Evolutionary conservation across 2,888 invertebrate genomes (phyloP), one percentile per base, ranked within the genome.

Genomic region (Cosmia pyralina): DNA sequence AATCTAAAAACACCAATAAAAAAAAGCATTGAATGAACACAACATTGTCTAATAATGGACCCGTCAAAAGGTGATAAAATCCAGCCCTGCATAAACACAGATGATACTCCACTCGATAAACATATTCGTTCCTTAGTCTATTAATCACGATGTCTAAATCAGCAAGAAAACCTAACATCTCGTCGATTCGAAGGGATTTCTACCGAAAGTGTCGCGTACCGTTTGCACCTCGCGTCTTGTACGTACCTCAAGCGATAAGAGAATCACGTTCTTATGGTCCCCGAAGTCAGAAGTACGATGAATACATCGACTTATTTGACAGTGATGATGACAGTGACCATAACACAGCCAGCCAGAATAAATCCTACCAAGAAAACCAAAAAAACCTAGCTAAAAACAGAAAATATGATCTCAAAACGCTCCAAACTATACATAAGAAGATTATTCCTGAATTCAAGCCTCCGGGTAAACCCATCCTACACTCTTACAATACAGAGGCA

Each of bases 121-220:
- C 7, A 67, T 19, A 2, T 62, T 11, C 22, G 17, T 46, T 69
- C 59, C 19, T 63, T 66, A 19, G 44, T 7, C 28, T 76, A 34
- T 48, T 81, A 58, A 55, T 19, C 19, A 58, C 11, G 11, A 80
- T 78, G 83, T 58, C 48, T 11, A 79, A 50, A 58, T n/a, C 58
- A 41, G 1, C 57, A n/a, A 59, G 57, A 59, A 70, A 69, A 17
- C 19, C 22, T 19, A 8, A 19, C 15, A 57, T 15, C 8, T 50
- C 52, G 11, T 1, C 28, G 34, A 1, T 28, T 48, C 48, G 22
- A 50, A 68, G 22, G 22, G 53, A 73, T 38, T 64, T 28, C 53
- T 46, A 71, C 19, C 57, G 28, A 11, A 50, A 55, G 6, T 22
- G 50, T 41, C 64, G 60, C 13, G 4, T 60, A 34, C 53, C 44